Evolutionary conservation across 2,113 vertebrate genomes (phyloP), one percentile per base, ranked within the genome.

Genomic region (Elephas maximus): DNA sequence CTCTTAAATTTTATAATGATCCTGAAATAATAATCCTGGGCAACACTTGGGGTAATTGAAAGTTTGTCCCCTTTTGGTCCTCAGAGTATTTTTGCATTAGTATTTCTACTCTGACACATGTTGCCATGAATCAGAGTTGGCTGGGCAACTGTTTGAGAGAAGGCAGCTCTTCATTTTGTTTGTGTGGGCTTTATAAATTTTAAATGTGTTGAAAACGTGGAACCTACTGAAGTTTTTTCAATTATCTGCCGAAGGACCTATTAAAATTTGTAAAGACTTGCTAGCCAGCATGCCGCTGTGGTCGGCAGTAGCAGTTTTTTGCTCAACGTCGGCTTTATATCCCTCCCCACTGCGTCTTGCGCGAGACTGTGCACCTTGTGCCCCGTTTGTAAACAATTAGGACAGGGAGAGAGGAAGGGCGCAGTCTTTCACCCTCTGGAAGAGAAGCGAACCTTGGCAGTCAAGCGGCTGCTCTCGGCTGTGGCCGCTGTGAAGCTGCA

Each of bases 161-260:
- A n/a, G 18, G n/a, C 10, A 95, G 18, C 14, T 79, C 91, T 90
- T 96, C 10, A 73, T 81, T 88, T 51, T 80, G 37, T 81, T 91
- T 71, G 33, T 91, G 17, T 79, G 78, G 30, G 17, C 8, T 26
- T n/a, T 18, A 48, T 60, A 57, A 23, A 30, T 65, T 85, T 86
- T 63, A 83, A 83, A 53, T 76, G 26, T 79, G 20, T 77, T 89
- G 51, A 83, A 94, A 91, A 91, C 44, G 24, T 28, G 14, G 6
- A 24, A 57, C 57, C 33, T 51, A 8, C 76, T 78, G 10, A 93
- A 62, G 7, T 63, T 2, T 57, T 91, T 74, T 37, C 37, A 77
- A 91, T 24, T 26, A 57, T 77, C 21, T 67, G 57, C 41, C 2
- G 15, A 81, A 71, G 48, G 4, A 9, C 8, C 4, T 33, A 17